Evolutionary conservation across 2,113 vertebrate species (phyloP), one percentile per base, ranked within the genome.

Genomic region (Phaethon lepturus): DNA sequence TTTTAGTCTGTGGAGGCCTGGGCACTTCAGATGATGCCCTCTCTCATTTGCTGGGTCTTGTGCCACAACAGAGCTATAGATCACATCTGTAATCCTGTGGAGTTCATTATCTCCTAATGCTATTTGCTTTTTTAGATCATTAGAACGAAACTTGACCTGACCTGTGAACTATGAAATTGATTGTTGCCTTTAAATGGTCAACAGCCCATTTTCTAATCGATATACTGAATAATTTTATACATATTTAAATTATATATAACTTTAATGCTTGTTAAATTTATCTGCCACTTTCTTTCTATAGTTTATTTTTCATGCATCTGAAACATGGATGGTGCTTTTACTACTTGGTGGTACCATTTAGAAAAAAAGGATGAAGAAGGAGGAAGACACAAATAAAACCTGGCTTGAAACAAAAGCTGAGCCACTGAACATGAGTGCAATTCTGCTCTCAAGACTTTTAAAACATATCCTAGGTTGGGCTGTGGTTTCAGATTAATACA

Each of bases 171-270:
- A 90, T 96, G 91, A 97, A 98, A 98, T 98, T 98, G 98, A 98
- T 98, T 97, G 98, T 97, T 98, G 98, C 98, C 98, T 98, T 98
- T 98, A 98, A 98, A 98, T 90, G 98, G 98, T 98, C 98, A 98
- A 97, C 98, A 98, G 85, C 97, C 98, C 98, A 98, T 98, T 98
- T 98, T 98, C 98, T 98, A 98, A 98, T 98, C 98, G 96, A 98
- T 98, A 98, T 9, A n/a, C 18, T 35, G 64, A 98, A 98, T 98
- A 98, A 98, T 98, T 98, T 98, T 98, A 98, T 98, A 98, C 98
- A 98, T 98, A 98, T 98, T 98, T 98, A 98, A 98, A 98, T 98
- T 98, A 98, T 98, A 98, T 98, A 98, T 98, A 98, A 98, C 98
- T 98, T 98, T 98, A 98, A 98, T 98, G 98, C 97, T 98, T 93